Conservation (phyloP, 2,888 invertebrate genomes). For the Ametastegia equiseti region DNA sequence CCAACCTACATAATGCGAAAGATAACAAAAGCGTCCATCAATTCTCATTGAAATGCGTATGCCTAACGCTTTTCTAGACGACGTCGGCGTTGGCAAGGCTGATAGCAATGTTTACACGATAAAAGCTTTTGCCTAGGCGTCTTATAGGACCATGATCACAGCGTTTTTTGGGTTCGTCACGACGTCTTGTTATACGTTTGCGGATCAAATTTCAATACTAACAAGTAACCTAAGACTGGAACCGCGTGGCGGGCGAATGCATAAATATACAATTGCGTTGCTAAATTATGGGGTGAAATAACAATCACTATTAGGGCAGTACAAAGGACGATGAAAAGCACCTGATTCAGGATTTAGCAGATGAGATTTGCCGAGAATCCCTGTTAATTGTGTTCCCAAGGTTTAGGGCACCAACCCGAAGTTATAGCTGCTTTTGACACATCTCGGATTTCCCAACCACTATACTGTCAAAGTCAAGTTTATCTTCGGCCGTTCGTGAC, state of each 20-base stretch:
- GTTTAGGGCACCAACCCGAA: neutral
- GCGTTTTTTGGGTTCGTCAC: neutral
- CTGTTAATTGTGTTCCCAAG: slow-evolving; percentile 18
- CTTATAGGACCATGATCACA: neutral
- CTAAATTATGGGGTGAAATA: neutral
- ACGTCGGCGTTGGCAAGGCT: neutral
- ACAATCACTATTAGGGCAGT: neutral
- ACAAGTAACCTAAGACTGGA: neutral
- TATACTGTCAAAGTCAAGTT: neutral
- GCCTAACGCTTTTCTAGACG: neutral
- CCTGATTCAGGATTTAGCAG: neutral
- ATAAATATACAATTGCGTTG: too few relatives aligned
- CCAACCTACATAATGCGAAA: neutral
- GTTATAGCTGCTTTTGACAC: neutral
- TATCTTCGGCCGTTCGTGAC: neutral
- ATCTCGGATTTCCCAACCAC: neutral
- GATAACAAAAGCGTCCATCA: slow-evolving; percentile 32
- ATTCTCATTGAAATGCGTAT: slow-evolving; percentile 20
- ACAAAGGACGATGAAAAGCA: neutral
- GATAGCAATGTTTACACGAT: slow-evolving; percentile 13
- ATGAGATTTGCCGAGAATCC: neutral
- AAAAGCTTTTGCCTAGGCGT: slow-evolving; percentile 13
- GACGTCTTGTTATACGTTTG: neutral
- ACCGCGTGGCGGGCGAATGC: neutral
- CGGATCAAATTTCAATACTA: neutral